phyloP scores from a whole-genome alignment of 2,888 invertebrate species.

The Entomobrya proxima region DNA sequence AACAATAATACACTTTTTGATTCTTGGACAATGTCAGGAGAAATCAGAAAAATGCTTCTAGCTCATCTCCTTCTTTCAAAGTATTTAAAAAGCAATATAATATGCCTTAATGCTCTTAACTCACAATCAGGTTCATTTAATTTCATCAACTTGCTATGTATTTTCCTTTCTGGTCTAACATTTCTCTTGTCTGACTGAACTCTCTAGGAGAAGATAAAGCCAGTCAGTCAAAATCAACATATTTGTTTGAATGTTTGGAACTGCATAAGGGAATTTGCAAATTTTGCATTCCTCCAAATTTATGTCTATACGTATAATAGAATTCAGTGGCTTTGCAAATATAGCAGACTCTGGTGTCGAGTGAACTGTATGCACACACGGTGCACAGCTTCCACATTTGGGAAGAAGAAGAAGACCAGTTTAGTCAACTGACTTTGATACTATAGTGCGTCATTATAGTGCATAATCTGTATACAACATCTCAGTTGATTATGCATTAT shows the following conservation, averaged over 20 bases:
- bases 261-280: slow-evolving; percentile 60
- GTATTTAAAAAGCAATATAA: slow-evolving; percentile 49
- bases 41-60: slow-evolving; percentile 29
- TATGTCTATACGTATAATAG: slow-evolving; percentile 25
- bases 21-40: slow-evolving; percentile 19
- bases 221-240: slow-evolving; percentile 38
- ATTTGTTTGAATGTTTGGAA: slow-evolving; percentile 21
- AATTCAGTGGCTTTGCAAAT: slow-evolving; percentile 7
- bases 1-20: slow-evolving; percentile 28
- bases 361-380: slow-evolving; percentile 32
- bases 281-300: slow-evolving; percentile 45
- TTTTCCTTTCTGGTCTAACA: not conserved
- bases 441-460: not conserved
- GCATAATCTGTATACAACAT: not conserved
- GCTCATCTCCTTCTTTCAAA: slow-evolving; percentile 13
- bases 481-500: slow-evolving; percentile 24
- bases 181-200: not conserved
- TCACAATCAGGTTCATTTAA: slow-evolving; percentile 41
- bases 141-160: slow-evolving; percentile 17
- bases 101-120: slow-evolving; percentile 28
- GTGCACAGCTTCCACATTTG: slow-evolving; percentile 59
- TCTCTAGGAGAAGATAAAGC: not conserved
- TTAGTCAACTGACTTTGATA: slow-evolving; percentile 33
- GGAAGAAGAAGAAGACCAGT: slow-evolving; percentile 58
- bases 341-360: slow-evolving; percentile 24